Percentiles rank a stretch among this genome's conserved stretches.
Evolutionary conservation across 2,888 invertebrate genomes (phyloP).

Genomic region (Podabrus alpinus): DNA sequence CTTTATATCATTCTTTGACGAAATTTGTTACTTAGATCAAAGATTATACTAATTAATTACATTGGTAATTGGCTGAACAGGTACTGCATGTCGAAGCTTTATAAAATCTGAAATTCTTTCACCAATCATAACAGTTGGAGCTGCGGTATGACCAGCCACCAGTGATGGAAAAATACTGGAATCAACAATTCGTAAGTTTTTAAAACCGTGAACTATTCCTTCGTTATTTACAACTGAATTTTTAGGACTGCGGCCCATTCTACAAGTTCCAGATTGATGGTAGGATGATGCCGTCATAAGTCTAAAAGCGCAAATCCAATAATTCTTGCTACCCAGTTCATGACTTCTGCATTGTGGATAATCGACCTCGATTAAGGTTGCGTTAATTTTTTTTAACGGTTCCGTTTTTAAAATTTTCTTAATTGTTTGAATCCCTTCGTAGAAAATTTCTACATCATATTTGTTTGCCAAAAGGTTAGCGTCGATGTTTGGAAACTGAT

Average conservation of each 20-base stretch:
- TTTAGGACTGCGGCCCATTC: constrained; percentile 58
- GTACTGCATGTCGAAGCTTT: constrained; percentile 36
- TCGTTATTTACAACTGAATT: constrained; percentile 58
- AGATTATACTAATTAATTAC: background rate
- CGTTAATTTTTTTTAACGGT: constrained; percentile 4
- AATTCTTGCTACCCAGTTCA: constrained; percentile 52
- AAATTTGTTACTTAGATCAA: too few relatives aligned
- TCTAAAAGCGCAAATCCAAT: constrained; percentile 57
- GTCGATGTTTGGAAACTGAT: constrained; percentile 43
- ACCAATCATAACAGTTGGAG: constrained; percentile 59
- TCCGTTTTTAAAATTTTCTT: constrained; percentile 47
- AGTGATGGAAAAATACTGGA: constrained; percentile 60
- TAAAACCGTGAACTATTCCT: constrained; percentile 57
- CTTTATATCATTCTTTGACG: too few relatives aligned
- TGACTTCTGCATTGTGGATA: constrained; percentile 55
- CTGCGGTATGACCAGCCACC: constrained; percentile 58
- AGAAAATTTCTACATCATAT: constrained; percentile 65
- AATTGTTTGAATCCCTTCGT: constrained; percentile 59
- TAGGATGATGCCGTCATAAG: constrained; percentile 55
- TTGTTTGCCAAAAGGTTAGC: constrained; percentile 33
- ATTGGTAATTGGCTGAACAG: background rate
- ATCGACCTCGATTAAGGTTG: background rate
- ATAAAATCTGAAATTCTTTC: constrained; percentile 60
- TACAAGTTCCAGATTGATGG: constrained; percentile 59
- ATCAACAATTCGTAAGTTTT: constrained; percentile 58